Evolutionary conservation across 2,797 vertebrate species (phyloP).

Genomic region (Peromyscus melanophrys): DNA sequence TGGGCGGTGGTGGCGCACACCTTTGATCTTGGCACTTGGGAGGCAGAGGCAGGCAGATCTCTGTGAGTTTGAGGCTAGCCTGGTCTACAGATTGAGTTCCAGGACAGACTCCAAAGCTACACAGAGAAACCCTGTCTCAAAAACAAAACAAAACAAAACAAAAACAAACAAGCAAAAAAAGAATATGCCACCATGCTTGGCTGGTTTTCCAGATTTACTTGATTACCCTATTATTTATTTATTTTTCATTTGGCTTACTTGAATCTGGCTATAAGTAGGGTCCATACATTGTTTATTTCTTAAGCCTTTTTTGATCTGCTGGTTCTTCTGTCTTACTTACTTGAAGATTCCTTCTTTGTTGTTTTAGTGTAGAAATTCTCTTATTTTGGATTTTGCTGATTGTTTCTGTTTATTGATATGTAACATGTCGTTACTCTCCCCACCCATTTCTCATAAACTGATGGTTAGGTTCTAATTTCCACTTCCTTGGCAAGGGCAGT

Average conservation of each 20-base stretch:
- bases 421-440: background rate
- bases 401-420: background rate
- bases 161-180: too few relatives aligned
- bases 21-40: too few relatives aligned
- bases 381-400: conserved; percentile 45
- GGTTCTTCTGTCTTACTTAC: background rate
- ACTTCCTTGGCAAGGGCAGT: conserved; percentile 33
- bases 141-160: too few relatives aligned
- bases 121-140: too few relatives aligned
- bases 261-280: background rate
- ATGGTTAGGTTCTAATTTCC: background rate
- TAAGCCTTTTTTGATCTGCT: conserved; percentile 28
- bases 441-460: conserved; percentile 26
- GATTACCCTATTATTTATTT: background rate
- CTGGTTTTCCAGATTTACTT: background rate
- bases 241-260: conserved; percentile 32
- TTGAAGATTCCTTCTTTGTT: background rate
- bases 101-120: too few relatives aligned
- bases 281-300: conserved; percentile 30
- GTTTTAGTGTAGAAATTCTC: background rate
- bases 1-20: too few relatives aligned
- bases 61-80: too few relatives aligned
- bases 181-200: background rate
- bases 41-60: too few relatives aligned
- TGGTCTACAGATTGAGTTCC: too few relatives aligned